Percentiles rank a stretch among this genome's conserved stretches.
phyloP scores from a whole-genome alignment of 2,113 vertebrate species.

The Tamias sibiricus region DNA sequence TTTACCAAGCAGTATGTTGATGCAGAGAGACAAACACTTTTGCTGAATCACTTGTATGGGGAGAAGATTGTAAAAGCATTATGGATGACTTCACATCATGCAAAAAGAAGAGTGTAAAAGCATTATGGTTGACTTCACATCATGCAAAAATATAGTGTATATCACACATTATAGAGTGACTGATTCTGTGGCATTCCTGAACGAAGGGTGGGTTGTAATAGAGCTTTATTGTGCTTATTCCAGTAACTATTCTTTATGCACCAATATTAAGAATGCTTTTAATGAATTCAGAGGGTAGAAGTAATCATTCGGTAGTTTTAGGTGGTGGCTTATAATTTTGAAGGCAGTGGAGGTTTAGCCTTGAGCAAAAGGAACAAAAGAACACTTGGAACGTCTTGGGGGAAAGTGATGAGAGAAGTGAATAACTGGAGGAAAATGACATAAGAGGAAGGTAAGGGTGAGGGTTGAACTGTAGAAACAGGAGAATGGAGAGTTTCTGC shows the following conservation, averaged over 20 bases:
- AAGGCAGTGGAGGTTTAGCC: background rate
- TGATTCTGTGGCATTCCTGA: background rate
- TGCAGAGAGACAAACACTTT: background rate
- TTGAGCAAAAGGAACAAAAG: background rate
- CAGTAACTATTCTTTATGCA: background rate
- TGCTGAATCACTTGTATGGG: background rate
- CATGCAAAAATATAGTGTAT: background rate
- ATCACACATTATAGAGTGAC: background rate
- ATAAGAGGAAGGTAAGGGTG: background rate
- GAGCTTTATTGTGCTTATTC: background rate
- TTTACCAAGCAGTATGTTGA: background rate
- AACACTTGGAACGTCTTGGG: background rate
- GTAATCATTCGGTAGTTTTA: background rate
- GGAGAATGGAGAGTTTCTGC: background rate
- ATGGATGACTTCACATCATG: background rate
- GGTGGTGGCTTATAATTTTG: background rate
- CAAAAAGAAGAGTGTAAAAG: no score
- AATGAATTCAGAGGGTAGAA: background rate
- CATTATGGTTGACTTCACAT: background rate
- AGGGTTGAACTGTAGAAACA: background rate
- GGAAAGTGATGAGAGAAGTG: background rate
- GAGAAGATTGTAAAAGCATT: background rate
- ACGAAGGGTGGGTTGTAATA: background rate
- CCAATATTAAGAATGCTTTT: background rate
- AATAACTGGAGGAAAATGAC: background rate